These are phyloP conservation scores for Pediacus dermestoides DNA, from an alignment of 2,888 invertebrate species.

Conservation along the genomic window DNA sequence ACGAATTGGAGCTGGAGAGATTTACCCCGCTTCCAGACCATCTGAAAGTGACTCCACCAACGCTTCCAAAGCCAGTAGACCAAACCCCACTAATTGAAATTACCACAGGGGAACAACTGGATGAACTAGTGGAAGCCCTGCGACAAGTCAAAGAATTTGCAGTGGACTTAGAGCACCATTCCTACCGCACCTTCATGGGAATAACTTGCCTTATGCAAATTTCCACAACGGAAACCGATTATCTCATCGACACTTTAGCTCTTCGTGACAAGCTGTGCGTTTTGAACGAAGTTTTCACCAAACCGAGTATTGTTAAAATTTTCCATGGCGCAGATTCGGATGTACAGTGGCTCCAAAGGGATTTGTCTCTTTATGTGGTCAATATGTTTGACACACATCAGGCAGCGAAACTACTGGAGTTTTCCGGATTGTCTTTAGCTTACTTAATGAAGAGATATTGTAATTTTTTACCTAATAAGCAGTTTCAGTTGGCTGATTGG, in stretches of 20 bases:
- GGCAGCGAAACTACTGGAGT: slow-evolving; percentile 72
- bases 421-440: slow-evolving; percentile 70
- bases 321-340: slow-evolving; percentile 91
- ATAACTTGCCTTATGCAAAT: slow-evolving; percentile 95
- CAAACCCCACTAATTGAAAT: slow-evolving; percentile 69
- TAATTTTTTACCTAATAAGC: slow-evolving; percentile 76
- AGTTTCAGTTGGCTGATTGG: slow-evolving; percentile 94
- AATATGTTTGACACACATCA: slow-evolving; percentile 96
- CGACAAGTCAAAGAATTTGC: slow-evolving; percentile 70
- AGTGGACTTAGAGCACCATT: slow-evolving; percentile 91
- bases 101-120: slow-evolving; percentile 61
- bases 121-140: slow-evolving; percentile 65
- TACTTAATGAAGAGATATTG: slow-evolving; percentile 78
- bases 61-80: slow-evolving; percentile 52
- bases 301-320: slow-evolving; percentile 86
- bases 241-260: slow-evolving; percentile 81
- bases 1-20: slow-evolving; percentile 75
- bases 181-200: slow-evolving; percentile 88
- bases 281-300: slow-evolving; percentile 86
- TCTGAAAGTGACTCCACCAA: slow-evolving; percentile 48
- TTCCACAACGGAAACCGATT: slow-evolving; percentile 78
- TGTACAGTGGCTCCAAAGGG: slow-evolving; percentile 91
- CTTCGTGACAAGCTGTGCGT: slow-evolving; percentile 77
- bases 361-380: slow-evolving; percentile 91
- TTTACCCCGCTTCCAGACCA: slow-evolving; percentile 60